Base-by-base conservation (phyloP, 1,140 invertebrate genomes). In the Lepidurus packardi region DNA sequence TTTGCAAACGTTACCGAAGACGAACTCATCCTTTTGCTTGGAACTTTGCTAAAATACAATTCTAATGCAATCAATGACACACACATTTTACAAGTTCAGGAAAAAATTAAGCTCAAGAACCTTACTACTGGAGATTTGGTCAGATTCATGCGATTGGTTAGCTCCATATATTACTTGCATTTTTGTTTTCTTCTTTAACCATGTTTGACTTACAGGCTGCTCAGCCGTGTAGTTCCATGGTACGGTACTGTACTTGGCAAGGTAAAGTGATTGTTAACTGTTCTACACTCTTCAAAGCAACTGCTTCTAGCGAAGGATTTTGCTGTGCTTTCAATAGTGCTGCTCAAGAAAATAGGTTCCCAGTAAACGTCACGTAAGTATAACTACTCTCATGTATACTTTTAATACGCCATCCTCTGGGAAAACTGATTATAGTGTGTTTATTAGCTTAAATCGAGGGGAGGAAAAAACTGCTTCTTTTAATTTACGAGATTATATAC, bases 301-400 rank as follows among this genome's bases (percentile, higher is more conserved):
- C 24, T 25, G 53, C 79, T 25, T 77, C 75, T 16, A 77, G 74
- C 44, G 47, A 80, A 78, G 79, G 79, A 16, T 77, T 77, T 73
- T 80, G 79, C 73, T 80, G 79, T 16, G 79, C 75, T 16, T 80
- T 79, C 44, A 80, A 80, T 74, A 65, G 47, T 11, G 16, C 21
- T 21, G 53, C 53, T 7, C 16, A 65, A 9, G 21, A 21, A 65
- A 65, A 21, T 21, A 65, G 21, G 13, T 7, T 65, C 10, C 53
- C 21, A n/a, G 4, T 21, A 65, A 9, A 65, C 10, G 10, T 13
- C 13, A 65, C 53, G 53, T 65, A 65, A 21, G 53, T 65, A 21
- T 65, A 9, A 13, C 13, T 65, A 16, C 9, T 65, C 34, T 4
- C 3, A 4, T 34, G 34, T 34, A 34, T 3, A 34, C 34, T 34